Base-by-base conservation (phyloP, 2,888 invertebrate genomes). In the Luperina testacea region DNA sequence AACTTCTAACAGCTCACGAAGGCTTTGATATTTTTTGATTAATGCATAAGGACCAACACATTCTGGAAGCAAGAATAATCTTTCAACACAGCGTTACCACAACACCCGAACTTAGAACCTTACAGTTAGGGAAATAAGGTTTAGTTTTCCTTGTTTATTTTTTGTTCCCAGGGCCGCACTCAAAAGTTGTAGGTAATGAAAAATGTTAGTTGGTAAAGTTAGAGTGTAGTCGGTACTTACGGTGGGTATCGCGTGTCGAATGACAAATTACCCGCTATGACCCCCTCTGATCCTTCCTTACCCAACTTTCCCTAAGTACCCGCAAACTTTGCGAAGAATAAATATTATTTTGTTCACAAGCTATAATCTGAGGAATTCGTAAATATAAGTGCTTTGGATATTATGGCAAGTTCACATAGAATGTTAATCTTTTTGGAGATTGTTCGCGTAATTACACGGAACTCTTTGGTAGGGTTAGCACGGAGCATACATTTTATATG, bases 171-270 rank as follows among this genome's bases (percentile, higher is more conserved):
- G 88, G 83, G 78, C 76, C 86, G 84, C 87, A 88, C 91, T 91
- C 89, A 89, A 92, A 92, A 92, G 89, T 93, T 92, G 89, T 83
- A 82, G 83, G 91, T 93, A 91, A 94, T 94, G 95, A 95, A 95
- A 95, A 95, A 95, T 95, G 94, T 92, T 94, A 95, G 94, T 95
- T 95, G 80, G 87, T 80, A 78, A 89, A 93, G 92, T 93, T 92
- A 59, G 86, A 90, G 92, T 90, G 90, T 89, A 85, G 88, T 87
- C 85, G 90, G 90, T 93, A 92, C 94, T 94, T 94, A 91, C 64
- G 77, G 91, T 83, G 90, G 92, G 94, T 94, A 93, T 95, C 93
- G 95, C 95, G 94, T 94, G 95, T 91, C 92, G 94, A 93, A 95
- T 95, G 95, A 95, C 95, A 95, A 96, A 96, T 95, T 93, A 89